Evolutionary conservation across 2,113 vertebrate species (phyloP).

Genomic region (Mionectes macconnelli): DNA sequence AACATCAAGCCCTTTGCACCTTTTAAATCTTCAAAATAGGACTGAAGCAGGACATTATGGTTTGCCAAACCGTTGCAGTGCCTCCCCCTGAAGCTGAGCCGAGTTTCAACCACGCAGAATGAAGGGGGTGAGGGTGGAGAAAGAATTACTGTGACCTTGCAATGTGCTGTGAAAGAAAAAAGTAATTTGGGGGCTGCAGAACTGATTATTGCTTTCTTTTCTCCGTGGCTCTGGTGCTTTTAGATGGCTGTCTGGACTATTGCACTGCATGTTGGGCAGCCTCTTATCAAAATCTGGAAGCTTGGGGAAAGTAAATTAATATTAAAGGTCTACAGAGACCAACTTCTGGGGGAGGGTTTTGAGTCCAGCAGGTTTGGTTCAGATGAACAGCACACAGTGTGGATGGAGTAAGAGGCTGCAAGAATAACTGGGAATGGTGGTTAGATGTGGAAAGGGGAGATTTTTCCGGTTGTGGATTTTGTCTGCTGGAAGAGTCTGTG

Average conservation of each 20-base stretch:
- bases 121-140: not conserved
- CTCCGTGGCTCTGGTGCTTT: not conserved
- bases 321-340: not conserved
- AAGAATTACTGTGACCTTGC: not conserved
- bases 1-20: constrained; percentile 46
- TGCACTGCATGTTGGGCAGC: not conserved
- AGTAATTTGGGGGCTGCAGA: not conserved
- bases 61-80: constrained; percentile 13
- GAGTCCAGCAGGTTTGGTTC: not conserved
- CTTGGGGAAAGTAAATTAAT: not conserved
- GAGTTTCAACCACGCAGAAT: not conserved
- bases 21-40: constrained; percentile 50
- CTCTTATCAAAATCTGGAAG: not conserved
- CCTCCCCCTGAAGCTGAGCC: not conserved
- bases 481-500: not conserved
- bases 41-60: not conserved
- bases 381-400: not conserved
- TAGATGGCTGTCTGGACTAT: not conserved
- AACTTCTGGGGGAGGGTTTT: not conserved
- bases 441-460: not conserved
- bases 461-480: not conserved
- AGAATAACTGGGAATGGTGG: not conserved
- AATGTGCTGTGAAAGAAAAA: not conserved
- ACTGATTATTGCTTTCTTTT: not conserved
- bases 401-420: not conserved